Base-by-base conservation (phyloP, 2,888 invertebrate genomes). In the Mimumesa dahlbomi region DNA sequence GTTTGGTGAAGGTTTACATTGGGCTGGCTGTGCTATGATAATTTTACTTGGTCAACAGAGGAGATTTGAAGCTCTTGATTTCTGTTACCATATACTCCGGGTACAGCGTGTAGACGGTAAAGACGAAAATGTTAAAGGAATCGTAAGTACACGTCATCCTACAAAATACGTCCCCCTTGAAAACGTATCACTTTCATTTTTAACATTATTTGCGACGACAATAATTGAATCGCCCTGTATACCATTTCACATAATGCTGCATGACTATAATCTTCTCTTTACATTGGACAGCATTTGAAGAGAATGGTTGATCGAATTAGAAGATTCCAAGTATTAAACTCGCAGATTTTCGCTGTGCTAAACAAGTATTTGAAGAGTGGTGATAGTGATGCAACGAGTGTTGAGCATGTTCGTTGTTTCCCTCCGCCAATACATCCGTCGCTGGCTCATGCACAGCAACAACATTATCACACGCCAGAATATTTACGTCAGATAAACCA, bases 1-100 rank as follows among this genome's bases (percentile, higher is more conserved):
- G 75, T 99, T 98, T 90, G 99, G 99, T 6, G 99, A 99, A 90
- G 99, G 99, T 0, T 92, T 99, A 0, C 97, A 99, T 90, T 99
- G 99, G 99, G 99, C 98, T 2, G 99, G 98, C 0, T 98, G 98
- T 89, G 95, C 98, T 9, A 96, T 99, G 92, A 97, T 99, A 72
- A 95, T 97, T 1, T 91, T 99, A 40, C 91, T 99, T 34, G 97
- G 97, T 0, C 99, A 99, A 86, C 98, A 99, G 90, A 91, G 97
- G 45, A 92, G 98, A 66, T 99, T 99, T 90, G 98, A 99, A 88
- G 97, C 98, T 1, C 92, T 99, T 42, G 99, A 99, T 91, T 99
- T 99, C 91, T 98, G 97, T 90, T 99, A 99, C 91, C 99, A 99
- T 90, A 96, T 99, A 83, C 92, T 99, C 70, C 91, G 98, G 70